Evolutionary conservation across 1,140 invertebrate genomes (phyloP), one percentile per base, ranked within the genome.

Genomic region (Camponotus floridanus): DNA sequence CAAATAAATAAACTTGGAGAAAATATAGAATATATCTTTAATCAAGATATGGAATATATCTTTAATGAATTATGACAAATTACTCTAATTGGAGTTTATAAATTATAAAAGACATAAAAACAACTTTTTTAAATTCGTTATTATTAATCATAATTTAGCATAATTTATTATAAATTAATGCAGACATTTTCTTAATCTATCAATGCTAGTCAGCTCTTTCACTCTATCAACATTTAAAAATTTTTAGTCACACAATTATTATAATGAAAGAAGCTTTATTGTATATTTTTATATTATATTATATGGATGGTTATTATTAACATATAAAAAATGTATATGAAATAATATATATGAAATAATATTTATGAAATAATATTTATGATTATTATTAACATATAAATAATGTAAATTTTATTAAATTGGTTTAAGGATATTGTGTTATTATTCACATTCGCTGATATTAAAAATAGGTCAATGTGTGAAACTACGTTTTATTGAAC

Each of bases 361-460:
- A n/a, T n/a, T n/a, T n/a, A n/a, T n/a, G n/a, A n/a, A n/a, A n/a
- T n/a, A n/a, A n/a, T n/a, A n/a, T n/a, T 42, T 3, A 73, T 61
- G 33, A 65, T 31, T 65, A 18, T 42, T 15, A 42, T 31, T 42
- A 76, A 42, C n/a, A 36, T 26, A 26, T 26, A 31, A 3, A 51
- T 73, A 26, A 26, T 26, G 26, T 26, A 51, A 55, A n/a, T 51
- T 55, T 76, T 26, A 76, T 26, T 61, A 8, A 59, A 76, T 76
- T 59, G 18, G n/a, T 42, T 57, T 3, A 61, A 42, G n/a, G 18
- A 26, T 76, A 42, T 74, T 15, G 3, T 15, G 26, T 61, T 61
- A 26, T 2, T 76, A 18, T 42, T 39, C 18, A 57, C 0, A 36
- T 15, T 71, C n/a, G 26, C 3, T 4, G 6, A 15, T 74, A 33